phyloP scores from a whole-genome alignment of 2,113 vertebrate genomes.

The Cygnus buccinator region DNA sequence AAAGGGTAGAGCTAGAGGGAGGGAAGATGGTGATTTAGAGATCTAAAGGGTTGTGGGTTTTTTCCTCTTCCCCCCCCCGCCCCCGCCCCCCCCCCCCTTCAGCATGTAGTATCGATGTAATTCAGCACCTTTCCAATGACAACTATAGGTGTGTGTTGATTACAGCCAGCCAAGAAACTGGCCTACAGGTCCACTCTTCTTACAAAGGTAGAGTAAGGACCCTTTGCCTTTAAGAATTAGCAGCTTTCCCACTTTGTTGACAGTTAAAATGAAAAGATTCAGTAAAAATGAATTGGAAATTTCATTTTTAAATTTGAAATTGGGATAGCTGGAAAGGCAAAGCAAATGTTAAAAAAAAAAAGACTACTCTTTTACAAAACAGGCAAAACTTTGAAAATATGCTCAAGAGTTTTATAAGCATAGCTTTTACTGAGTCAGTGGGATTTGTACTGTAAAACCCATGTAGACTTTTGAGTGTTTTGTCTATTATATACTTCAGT shows the following conservation, averaged over 20 bases:
- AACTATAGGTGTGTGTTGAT: not conserved
- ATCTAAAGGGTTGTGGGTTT: not conserved
- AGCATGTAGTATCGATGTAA: not conserved
- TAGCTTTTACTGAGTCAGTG: not conserved
- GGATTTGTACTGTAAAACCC: not conserved
- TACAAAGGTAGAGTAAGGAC: not conserved
- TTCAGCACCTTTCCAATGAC: not conserved
- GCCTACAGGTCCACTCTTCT: not conserved
- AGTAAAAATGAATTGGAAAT: not conserved
- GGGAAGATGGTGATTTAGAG: slow-evolving; percentile 6
- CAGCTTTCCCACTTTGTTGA: not conserved
- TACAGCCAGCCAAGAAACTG: not conserved
- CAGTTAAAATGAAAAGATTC: not conserved
- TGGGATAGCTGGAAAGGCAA: not conserved
- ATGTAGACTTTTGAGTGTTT: not conserved
- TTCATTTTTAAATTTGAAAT: too few species aligned
- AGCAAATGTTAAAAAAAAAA: not conserved
- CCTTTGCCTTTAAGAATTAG: not conserved
- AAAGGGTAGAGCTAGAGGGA: not conserved
- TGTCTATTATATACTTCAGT: not conserved
- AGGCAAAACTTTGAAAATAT: not conserved
- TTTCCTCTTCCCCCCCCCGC: too few species aligned
- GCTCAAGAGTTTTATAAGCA: not conserved
- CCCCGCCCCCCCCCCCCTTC: not conserved
- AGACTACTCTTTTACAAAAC: not conserved